These are phyloP conservation scores for Drosophila austrosaltans DNA, from an alignment of 2,888 invertebrate genomes.

Conservation along the genomic window DNA sequence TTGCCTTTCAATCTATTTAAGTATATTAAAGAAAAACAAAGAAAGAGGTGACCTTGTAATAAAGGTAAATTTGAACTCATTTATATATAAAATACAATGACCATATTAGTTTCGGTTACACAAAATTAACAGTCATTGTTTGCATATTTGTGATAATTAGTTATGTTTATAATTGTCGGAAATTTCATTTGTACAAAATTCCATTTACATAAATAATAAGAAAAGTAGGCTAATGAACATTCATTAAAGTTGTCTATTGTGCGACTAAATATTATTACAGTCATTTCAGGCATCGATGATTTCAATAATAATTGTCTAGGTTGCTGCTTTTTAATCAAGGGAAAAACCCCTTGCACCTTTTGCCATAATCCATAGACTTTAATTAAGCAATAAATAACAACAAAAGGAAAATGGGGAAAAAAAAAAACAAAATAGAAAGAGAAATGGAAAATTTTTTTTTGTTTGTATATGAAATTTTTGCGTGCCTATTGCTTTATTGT, in stretches of 20 bases:
- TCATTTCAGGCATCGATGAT: slow-evolving; percentile 7
- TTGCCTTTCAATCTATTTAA: too few species aligned
- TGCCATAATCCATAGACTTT: background rate
- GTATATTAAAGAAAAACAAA: too few species aligned
- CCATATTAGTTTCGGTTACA: background rate
- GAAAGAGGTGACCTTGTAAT: too few species aligned
- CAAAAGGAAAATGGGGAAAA: background rate
- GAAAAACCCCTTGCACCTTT: background rate
- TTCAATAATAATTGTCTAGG: background rate
- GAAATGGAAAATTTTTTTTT: background rate
- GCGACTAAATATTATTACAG: background rate
- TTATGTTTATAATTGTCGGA: background rate
- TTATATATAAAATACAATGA: background rate
- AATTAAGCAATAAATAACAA: slow-evolving; percentile 9
- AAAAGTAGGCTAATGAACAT: background rate
- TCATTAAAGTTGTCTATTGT: background rate
- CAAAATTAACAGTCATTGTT: background rate
- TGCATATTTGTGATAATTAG: background rate
- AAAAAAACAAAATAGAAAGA: background rate
- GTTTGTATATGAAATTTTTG: slow-evolving; percentile 1
- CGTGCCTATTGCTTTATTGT: slow-evolving; percentile 12
- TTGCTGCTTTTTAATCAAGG: slow-evolving; percentile 4
- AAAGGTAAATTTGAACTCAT: background rate
- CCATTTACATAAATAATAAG: background rate
- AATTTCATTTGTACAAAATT: background rate